Evolutionary conservation across 2,797 vertebrate species (phyloP).

Genomic region (Pelobates cultripes): DNA sequence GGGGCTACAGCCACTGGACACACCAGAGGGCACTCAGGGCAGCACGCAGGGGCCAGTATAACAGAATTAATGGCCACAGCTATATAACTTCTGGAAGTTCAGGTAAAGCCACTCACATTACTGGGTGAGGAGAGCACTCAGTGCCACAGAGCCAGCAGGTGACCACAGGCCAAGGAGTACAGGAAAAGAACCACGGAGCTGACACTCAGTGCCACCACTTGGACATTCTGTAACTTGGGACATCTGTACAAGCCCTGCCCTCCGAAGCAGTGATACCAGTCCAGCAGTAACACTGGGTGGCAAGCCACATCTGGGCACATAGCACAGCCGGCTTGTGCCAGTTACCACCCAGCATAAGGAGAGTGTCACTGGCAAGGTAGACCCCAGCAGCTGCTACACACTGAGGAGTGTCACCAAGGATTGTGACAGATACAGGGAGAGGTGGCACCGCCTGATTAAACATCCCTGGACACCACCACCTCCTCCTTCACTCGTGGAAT

Average conservation of each 20-base stretch:
- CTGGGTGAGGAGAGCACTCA: too few species aligned
- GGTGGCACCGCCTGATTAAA: conserved; percentile 1
- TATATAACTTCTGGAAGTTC: neutral
- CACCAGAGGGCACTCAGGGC: too few species aligned
- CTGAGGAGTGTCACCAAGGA: too few species aligned
- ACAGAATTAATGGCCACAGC: neutral
- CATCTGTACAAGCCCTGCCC: too few species aligned
- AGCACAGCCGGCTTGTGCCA: too few species aligned
- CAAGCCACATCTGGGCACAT: too few species aligned
- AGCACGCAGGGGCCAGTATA: neutral
- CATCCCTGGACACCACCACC: neutral
- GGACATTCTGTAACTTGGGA: too few species aligned
- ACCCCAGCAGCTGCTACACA: neutral
- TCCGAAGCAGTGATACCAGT: too few species aligned
- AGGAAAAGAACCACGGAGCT: neutral
- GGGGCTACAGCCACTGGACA: too few species aligned
- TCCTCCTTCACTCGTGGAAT: neutral
- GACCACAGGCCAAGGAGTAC: neutral
- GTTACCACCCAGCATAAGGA: neutral
- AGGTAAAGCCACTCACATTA: neutral
- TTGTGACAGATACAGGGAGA: neutral
- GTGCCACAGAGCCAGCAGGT: neutral
- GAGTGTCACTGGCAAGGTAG: neutral
- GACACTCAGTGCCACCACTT: neutral
- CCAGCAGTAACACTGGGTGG: too few species aligned